These are phyloP conservation scores for Avahi laniger DNA, from an alignment of 2,797 vertebrate genomes.

Conservation along the genomic window DNA sequence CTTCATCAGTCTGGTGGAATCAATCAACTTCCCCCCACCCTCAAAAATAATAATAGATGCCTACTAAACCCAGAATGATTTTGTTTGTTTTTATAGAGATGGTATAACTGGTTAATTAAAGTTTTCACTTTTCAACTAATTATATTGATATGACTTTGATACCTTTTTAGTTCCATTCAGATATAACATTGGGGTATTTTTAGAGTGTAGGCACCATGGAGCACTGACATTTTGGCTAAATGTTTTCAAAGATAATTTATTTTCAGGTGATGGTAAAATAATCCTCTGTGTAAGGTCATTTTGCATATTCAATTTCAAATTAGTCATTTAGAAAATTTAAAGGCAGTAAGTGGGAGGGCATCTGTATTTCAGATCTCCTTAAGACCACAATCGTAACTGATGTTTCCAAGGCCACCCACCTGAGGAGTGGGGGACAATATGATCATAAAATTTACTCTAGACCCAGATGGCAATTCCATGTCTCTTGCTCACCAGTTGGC, in stretches of 20 bases:
- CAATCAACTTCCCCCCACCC: background rate
- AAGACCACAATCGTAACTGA: background rate
- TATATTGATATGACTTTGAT: background rate
- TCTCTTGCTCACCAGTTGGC: background rate
- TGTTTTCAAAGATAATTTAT: background rate
- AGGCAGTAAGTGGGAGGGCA: background rate
- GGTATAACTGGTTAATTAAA: background rate
- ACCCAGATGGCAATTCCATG: background rate
- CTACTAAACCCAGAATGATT: background rate
- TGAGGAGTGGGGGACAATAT: background rate
- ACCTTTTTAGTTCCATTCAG: background rate
- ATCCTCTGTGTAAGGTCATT: background rate
- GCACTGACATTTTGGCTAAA: background rate
- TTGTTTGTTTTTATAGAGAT: background rate
- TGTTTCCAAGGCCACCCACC: background rate
- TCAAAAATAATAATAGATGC: background rate
- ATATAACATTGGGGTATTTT: background rate
- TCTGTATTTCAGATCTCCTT: conserved; percentile 12
- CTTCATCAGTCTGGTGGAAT: background rate
- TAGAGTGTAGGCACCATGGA: background rate
- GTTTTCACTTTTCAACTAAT: background rate
- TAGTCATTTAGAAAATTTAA: conserved; percentile 8
- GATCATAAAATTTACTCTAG: background rate
- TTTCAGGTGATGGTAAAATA: conserved; percentile 32
- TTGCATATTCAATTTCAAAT: conserved; percentile 9